A percentile compares a stretch with the other conserved stretches of the same genome.
These are phyloP conservation scores for Poeciliopsis gracilis DNA, from an alignment of 2,797 vertebrate species.

Conservation along the genomic window DNA sequence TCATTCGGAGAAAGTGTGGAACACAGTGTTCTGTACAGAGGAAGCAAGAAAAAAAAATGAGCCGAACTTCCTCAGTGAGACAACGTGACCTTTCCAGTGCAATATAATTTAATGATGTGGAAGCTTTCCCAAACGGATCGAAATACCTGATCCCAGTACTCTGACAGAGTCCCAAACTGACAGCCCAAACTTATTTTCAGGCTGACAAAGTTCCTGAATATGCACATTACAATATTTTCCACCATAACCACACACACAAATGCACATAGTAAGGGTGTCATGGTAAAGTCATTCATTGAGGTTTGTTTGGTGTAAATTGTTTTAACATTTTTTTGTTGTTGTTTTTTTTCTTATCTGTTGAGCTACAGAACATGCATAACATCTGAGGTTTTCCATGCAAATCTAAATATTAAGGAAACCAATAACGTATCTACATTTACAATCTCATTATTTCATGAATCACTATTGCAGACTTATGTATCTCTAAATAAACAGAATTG, in stretches of 20 bases:
- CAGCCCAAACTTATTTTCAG: constrained; percentile 74
- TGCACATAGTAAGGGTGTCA: not conserved
- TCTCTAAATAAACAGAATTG: constrained; percentile 56
- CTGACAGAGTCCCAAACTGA: constrained; percentile 72
- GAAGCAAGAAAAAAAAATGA: constrained; percentile 48
- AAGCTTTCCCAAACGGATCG: constrained; percentile 74
- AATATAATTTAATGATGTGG: constrained; percentile 64
- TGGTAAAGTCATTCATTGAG: not conserved
- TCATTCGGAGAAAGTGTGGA: constrained; percentile 2
- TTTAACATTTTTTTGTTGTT: not conserved
- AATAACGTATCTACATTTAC: constrained; percentile 19
- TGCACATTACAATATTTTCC: constrained; percentile 5
- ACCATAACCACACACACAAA: constrained; percentile 11
- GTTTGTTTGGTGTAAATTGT: constrained; percentile 7
- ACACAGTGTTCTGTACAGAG: constrained; percentile 19
- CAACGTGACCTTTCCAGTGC: constrained; percentile 73
- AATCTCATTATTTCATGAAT: constrained; percentile 45
- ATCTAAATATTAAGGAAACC: constrained; percentile 2
- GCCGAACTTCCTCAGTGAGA: constrained; percentile 61
- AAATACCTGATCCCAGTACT: constrained; percentile 66
- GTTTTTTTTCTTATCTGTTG: not conserved
- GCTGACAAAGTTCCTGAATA: constrained; percentile 47
- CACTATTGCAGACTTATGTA: constrained; percentile 40
- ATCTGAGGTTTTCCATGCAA: not conserved
- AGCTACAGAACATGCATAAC: constrained; percentile 12